Percentiles rank a stretch among this genome's conserved stretches.
Evolutionary conservation across 2,113 vertebrate species (phyloP).

Genomic region (Cyanocitta stelleri): DNA sequence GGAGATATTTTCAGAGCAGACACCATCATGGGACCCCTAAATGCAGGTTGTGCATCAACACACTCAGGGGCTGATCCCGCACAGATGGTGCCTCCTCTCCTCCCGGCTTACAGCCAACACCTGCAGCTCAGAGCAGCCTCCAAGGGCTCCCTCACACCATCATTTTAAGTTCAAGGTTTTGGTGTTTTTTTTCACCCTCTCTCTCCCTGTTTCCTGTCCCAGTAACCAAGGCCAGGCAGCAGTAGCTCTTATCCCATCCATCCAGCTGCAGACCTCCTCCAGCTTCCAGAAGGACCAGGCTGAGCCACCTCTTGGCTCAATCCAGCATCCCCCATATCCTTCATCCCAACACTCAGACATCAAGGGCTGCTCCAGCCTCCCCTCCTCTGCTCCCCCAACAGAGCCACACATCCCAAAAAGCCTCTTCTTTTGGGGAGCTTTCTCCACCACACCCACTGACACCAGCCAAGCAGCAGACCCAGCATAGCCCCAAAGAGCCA

Average conservation of each 20-base stretch:
- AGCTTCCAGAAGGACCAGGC: background rate
- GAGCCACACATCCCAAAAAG: background rate
- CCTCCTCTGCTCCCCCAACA: fast-evolving
- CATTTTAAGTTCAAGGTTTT: background rate
- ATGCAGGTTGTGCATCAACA: background rate
- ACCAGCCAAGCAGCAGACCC: background rate
- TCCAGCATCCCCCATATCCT: fast-evolving
- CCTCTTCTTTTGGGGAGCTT: fast-evolving
- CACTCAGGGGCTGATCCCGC: background rate
- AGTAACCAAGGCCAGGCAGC: background rate
- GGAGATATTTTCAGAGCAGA: background rate
- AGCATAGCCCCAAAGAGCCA: background rate
- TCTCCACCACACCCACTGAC: fast-evolving
- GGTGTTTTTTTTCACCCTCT: no score
- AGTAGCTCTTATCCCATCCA: background rate
- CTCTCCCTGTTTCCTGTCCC: background rate
- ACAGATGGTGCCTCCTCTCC: background rate
- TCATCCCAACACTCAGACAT: background rate
- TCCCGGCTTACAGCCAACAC: background rate
- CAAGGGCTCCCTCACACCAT: background rate
- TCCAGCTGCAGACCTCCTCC: background rate
- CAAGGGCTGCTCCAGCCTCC: background rate
- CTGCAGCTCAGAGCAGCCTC: background rate
- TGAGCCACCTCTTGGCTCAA: background rate
- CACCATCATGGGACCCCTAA: background rate